Evolutionary conservation across 1,140 invertebrate species (phyloP), one percentile per base, ranked within the genome.

Genomic region (Venturia canescens): DNA sequence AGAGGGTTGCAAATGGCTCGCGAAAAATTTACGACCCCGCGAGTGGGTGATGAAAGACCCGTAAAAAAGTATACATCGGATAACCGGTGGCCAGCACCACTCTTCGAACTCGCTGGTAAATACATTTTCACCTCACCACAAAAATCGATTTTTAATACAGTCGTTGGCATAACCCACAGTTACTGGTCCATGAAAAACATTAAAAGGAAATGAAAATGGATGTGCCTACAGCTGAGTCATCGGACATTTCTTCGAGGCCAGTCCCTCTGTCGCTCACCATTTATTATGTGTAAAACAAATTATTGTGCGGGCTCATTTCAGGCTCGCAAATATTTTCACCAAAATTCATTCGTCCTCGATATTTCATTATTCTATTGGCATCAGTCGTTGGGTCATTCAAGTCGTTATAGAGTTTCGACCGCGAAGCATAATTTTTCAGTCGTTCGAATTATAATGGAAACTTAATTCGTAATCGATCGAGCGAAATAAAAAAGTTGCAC

Each of bases 11-110:
- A 29, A 44, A 70, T 80, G 50, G 31, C 80, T 78, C 69, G 29
- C 74, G 50, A 80, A 83, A 84, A 87, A 89, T 89, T 90, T 90
- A 89, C 86, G 86, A 86, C 84, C 84, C 75, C 70, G 79, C 77
- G 85, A 86, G 85, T 86, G 83, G 85, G 83, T 87, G 87, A 88
- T 88, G 87, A 88, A 87, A 86, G 86, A 89, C 87, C 88, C 88
- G 84, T 89, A 86, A 88, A 89, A 74, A 77, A 63, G 74, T 66
- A 72, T 78, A 81, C 82, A 72, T 79, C 53, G 63, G 29, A 83
- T 83, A 78, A 81, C 50, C 74, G 71, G 34, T 71, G 66, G 29
- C 80, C 75, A 80, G 70, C 80, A 76, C 78, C 31, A 27, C 15
- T 53, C 38, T 44, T 53, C 74, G 72, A 66, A 69, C 74, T 80